Percentiles rank a stretch among this genome's conserved stretches.
Conservation (phyloP, 1,140 invertebrate species). For the Aleiodes sp. region DNA sequence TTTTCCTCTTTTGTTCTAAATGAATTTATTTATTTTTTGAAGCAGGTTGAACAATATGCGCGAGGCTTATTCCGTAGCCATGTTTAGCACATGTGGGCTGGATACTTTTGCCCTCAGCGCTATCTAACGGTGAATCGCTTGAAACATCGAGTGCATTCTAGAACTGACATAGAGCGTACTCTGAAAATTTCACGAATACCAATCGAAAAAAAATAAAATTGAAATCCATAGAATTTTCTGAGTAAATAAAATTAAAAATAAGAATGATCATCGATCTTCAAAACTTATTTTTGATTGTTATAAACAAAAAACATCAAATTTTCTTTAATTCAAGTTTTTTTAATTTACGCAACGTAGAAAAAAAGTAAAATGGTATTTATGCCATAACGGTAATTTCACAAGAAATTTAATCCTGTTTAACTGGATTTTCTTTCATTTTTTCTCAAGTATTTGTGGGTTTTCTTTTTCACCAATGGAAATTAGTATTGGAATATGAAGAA, state of each 20-base stretch:
- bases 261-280: too few relatives aligned
- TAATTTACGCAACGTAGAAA: slow-evolving; percentile 9
- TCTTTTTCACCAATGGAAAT: too few relatives aligned
- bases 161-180: not conserved
- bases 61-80: slow-evolving; percentile 47
- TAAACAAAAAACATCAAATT: too few relatives aligned
- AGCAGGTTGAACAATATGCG: slow-evolving; percentile 21
- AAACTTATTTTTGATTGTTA: too few relatives aligned
- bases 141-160: slow-evolving; percentile 23
- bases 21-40: not conserved
- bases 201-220: too few relatives aligned
- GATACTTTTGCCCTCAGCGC: slow-evolving; percentile 39
- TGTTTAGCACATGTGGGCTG: slow-evolving; percentile 58
- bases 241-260: too few relatives aligned
- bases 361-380: slow-evolving; percentile 18
- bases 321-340: too few relatives aligned
- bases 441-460: too few relatives aligned
- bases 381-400: not conserved
- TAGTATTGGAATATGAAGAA: too few relatives aligned
- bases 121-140: slow-evolving; percentile 40
- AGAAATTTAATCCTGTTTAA: slow-evolving; percentile 13
- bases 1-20: too few relatives aligned
- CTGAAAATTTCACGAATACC: slow-evolving; percentile 5
- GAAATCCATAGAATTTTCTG: too few relatives aligned
- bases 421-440: not conserved